Percentiles rank a stretch among this genome's conserved stretches.
Evolutionary conservation across 2,113 vertebrate species (phyloP).

Genomic region (Salvelinus alpinus): DNA sequence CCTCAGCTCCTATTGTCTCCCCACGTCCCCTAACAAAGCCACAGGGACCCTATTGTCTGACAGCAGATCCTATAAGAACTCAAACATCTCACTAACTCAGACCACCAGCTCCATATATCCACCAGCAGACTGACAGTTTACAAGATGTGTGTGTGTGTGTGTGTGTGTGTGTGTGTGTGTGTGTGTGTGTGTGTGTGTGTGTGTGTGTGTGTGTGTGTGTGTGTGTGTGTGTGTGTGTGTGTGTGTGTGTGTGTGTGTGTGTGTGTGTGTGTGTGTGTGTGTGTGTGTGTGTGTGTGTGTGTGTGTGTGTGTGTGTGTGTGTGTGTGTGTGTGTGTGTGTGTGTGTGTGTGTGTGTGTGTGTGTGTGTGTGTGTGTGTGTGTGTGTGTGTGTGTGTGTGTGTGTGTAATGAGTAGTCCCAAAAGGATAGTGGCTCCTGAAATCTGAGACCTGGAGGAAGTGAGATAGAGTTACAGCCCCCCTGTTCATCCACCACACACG

Average conservation of each 20-base stretch:
- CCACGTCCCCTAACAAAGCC: neutral
- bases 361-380: no score
- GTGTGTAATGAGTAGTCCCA: constrained; percentile 1
- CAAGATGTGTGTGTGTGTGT: no score
- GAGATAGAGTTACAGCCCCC: constrained; percentile 10
- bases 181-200: neutral
- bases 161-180: neutral
- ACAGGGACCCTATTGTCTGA: neutral
- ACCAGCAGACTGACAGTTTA: neutral
- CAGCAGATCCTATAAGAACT: neutral
- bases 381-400: no score
- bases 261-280: no score
- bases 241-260: no score
- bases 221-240: neutral
- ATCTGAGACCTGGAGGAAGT: constrained; percentile 6
- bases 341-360: neutral
- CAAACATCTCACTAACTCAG: neutral
- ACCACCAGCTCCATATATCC: neutral
- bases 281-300: neutral
- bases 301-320: neutral
- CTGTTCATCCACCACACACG: neutral
- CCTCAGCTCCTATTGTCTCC: neutral
- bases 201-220: neutral
- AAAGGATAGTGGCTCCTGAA: neutral
- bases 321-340: neutral